Evolutionary conservation across 2,797 vertebrate species (phyloP).

Genomic region (Pipistrellus pipistrellus): DNA sequence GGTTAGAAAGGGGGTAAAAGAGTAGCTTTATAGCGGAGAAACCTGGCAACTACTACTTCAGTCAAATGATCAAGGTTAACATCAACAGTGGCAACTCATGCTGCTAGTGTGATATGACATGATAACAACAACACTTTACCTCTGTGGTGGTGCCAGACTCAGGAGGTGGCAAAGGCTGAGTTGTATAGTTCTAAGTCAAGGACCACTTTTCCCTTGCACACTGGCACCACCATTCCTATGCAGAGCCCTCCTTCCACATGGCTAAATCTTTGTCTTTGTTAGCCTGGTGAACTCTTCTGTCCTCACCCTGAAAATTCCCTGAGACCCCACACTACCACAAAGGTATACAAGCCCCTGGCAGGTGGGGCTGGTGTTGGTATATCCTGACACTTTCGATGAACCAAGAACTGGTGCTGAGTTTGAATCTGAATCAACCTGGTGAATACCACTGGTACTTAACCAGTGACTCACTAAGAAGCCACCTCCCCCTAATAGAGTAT

Average conservation of each 20-base stretch:
- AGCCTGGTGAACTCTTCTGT: background rate
- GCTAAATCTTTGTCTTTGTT: background rate
- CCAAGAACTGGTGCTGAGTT: background rate
- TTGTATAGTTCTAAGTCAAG: background rate
- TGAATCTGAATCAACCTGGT: background rate
- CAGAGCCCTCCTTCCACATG: background rate
- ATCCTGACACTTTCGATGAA: background rate
- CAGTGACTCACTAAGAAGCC: background rate
- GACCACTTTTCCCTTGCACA: background rate
- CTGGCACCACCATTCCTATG: background rate
- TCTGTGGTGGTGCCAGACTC: background rate
- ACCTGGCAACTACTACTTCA: background rate
- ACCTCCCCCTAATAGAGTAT: background rate
- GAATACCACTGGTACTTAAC: background rate
- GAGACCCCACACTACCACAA: background rate
- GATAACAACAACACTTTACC: background rate
- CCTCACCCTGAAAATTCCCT: background rate
- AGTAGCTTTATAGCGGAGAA: background rate
- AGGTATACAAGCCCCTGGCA: background rate
- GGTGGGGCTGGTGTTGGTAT: background rate
- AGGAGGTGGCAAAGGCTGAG: background rate
- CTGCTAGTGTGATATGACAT: background rate
- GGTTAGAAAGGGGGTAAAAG: background rate
- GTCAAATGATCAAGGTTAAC: background rate
- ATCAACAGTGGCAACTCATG: background rate